Conservation (phyloP, 2,797 vertebrate species). For the Chlorospingus flavigularis region DNA sequence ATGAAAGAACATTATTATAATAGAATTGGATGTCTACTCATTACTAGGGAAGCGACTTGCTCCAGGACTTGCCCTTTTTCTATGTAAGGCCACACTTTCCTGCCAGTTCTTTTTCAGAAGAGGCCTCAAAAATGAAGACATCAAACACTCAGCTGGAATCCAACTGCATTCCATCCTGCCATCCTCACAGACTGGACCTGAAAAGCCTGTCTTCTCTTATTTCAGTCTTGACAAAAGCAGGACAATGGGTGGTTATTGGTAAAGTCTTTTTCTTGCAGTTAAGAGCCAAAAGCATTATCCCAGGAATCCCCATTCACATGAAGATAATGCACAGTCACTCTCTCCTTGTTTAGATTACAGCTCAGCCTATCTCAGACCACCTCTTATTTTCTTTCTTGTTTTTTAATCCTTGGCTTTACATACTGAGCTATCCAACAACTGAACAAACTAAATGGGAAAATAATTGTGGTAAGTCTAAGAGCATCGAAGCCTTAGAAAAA, state of each 20-base stretch:
- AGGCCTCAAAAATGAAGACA: constrained; percentile 77
- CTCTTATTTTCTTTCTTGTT: constrained; percentile 72
- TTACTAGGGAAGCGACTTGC: constrained; percentile 68
- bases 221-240: constrained; percentile 78
- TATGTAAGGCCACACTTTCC: constrained; percentile 37
- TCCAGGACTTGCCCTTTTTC: constrained; percentile 63
- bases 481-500: constrained; percentile 74
- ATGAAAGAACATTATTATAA: constrained; percentile 81
- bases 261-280: constrained; percentile 64
- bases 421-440: constrained; percentile 61
- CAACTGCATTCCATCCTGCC: constrained; percentile 72
- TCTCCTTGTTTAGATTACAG: constrained; percentile 75
- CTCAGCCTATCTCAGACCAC: constrained; percentile 66
- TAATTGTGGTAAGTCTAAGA: constrained; percentile 72
- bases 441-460: constrained; percentile 76
- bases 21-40: constrained; percentile 71
- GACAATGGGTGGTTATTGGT: constrained; percentile 82
- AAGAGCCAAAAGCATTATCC: constrained; percentile 70
- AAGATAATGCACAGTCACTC: constrained; percentile 77
- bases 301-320: constrained; percentile 79
- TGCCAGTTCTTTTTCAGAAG: constrained; percentile 66
- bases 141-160: constrained; percentile 79
- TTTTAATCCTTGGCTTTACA: constrained; percentile 81
- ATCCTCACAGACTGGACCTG: constrained; percentile 63
- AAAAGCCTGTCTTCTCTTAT: constrained; percentile 75